These are phyloP conservation scores for Sebastiscus tertius DNA, from an alignment of 2,797 vertebrate species.

Conservation along the genomic window DNA sequence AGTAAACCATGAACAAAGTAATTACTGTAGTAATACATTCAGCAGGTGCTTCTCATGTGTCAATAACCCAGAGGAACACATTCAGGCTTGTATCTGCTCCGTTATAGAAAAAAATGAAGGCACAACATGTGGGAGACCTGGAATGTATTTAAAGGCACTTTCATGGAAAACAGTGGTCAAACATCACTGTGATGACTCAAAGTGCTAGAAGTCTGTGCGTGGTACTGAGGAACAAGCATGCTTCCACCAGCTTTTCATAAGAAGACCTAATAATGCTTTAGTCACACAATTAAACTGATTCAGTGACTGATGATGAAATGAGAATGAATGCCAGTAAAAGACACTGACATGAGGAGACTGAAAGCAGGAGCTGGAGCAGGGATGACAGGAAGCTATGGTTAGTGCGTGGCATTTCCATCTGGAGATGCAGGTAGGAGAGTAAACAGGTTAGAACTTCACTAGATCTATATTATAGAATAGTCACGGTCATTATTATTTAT, in stretches of 20 bases:
- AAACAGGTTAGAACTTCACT: neutral
- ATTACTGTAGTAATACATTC: conserved; percentile 90
- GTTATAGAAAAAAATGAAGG: conserved; percentile 71
- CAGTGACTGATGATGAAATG: neutral
- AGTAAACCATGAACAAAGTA: conserved; percentile 88
- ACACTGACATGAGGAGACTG: conserved; percentile 23
- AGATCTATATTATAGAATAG: neutral
- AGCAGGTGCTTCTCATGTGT: conserved; percentile 82
- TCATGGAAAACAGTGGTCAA: conserved; percentile 71
- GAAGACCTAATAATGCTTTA: conserved; percentile 17
- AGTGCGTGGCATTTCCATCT: neutral
- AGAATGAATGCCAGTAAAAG: conserved; percentile 11
- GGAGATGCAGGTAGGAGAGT: neutral
- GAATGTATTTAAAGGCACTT: conserved; percentile 91
- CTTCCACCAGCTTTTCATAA: conserved; percentile 36
- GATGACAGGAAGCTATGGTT: neutral
- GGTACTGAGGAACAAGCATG: conserved; percentile 1
- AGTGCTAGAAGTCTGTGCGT: conserved; percentile 44
- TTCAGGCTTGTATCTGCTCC: conserved; percentile 24
- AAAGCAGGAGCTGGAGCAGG: neutral
- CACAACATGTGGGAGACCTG: conserved; percentile 78
- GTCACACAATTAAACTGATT: neutral
- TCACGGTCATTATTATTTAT: neutral
- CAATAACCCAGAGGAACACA: conserved; percentile 82
- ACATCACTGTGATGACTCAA: conserved; percentile 27